Evolutionary conservation across 2,113 vertebrate species (phyloP).

Genomic region (Syrrhaptes paradoxus): DNA sequence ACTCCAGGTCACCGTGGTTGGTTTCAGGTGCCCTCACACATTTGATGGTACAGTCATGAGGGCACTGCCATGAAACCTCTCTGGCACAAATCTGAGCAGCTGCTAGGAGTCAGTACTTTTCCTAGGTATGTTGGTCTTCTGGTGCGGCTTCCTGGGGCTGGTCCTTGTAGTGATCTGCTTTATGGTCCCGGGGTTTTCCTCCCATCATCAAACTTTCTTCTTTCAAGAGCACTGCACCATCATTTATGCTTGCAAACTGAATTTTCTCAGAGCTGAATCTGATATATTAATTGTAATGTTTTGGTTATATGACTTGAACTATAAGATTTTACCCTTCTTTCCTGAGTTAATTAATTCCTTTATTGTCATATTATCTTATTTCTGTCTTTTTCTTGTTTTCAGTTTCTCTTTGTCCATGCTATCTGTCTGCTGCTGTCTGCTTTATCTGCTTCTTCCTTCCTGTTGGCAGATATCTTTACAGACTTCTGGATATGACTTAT

Average conservation of each 20-base stretch:
- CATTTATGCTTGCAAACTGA: not conserved
- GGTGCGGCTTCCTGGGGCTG: not conserved
- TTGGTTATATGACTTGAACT: not conserved
- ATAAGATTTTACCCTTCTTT: conserved; percentile 7
- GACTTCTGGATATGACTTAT: conserved; percentile 1
- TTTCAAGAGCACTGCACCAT: not conserved
- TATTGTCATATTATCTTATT: not conserved
- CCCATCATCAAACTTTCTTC: not conserved
- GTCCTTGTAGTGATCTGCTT: not conserved
- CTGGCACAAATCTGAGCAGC: not conserved
- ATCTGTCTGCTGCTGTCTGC: conserved; percentile 50
- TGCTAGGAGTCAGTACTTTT: not conserved
- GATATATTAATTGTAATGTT: not conserved
- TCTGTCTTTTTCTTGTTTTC: not conserved
- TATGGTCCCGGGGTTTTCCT: not conserved
- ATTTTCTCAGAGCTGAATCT: not conserved
- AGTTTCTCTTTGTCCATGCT: conserved; percentile 26
- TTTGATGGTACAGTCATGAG: not conserved
- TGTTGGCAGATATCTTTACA: conserved; percentile 48
- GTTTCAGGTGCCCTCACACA: not conserved
- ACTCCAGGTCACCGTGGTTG: not conserved
- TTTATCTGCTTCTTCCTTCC: conserved; percentile 61
- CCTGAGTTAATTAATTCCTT: not conserved
- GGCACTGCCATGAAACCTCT: not conserved
- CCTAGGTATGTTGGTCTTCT: not conserved